Conservation (phyloP, 1,140 invertebrate genomes). For the Nylanderia fulva region DNA sequence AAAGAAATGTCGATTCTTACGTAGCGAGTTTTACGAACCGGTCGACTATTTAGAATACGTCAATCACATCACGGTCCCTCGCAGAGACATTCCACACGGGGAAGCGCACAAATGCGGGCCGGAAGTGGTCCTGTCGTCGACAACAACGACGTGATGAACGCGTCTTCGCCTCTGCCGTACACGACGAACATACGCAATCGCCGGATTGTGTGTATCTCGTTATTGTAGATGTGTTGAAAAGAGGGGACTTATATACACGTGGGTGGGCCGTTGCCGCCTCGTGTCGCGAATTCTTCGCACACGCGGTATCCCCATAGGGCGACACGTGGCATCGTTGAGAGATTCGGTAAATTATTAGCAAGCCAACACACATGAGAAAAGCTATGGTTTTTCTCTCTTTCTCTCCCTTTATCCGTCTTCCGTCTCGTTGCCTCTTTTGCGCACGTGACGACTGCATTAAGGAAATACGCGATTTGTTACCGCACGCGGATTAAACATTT, state of each 20-base stretch:
- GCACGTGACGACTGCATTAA: constrained; percentile 62
- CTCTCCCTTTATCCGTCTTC: neutral
- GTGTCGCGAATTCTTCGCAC: constrained; percentile 66
- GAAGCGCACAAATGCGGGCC: constrained; percentile 70
- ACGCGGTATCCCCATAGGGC: constrained; percentile 62
- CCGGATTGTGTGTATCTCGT: constrained; percentile 63
- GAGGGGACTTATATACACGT: constrained; percentile 65
- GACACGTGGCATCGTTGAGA: constrained; percentile 69
- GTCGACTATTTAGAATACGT: constrained; percentile 26
- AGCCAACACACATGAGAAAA: constrained; percentile 14
- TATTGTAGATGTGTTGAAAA: constrained; percentile 64
- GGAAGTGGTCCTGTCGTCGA: constrained; percentile 75
- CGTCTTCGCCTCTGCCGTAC: constrained; percentile 59
- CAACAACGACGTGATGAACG: constrained; percentile 70
- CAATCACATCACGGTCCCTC: constrained; percentile 8
- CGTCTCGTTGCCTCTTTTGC: constrained; percentile 27
- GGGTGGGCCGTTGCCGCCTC: constrained; percentile 69
- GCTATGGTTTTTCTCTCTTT: neutral
- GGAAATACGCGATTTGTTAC: neutral
- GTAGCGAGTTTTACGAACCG: neutral
- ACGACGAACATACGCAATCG: constrained; percentile 1
- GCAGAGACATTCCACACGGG: constrained; percentile 62
- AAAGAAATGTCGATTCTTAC: neutral
- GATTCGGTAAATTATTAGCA: constrained; percentile 72
- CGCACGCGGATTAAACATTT: neutral